Evolutionary conservation across 2,797 vertebrate genomes (phyloP).

Genomic region (Pangasius larnaudii): DNA sequence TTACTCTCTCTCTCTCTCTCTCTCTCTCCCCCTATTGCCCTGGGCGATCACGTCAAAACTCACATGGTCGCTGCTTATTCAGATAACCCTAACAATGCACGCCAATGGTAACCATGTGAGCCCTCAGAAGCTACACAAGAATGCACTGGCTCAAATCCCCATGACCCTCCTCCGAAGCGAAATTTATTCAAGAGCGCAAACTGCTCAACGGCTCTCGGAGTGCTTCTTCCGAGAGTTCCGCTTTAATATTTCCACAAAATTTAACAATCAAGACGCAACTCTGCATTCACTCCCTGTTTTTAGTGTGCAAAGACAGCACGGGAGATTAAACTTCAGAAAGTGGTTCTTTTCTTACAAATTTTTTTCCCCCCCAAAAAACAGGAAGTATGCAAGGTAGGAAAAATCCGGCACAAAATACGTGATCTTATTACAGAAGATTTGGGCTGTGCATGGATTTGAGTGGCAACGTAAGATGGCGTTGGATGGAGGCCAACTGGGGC

Average conservation of each 20-base stretch:
- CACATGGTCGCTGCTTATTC: constrained; percentile 93
- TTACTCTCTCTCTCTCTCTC: constrained; percentile 65
- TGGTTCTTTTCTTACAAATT: neutral
- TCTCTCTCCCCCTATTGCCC: constrained; percentile 74
- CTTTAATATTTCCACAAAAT: constrained; percentile 76
- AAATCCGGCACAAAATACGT: constrained; percentile 37
- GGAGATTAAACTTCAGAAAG: constrained; percentile 13
- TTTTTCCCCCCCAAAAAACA: neutral
- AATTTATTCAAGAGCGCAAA: constrained; percentile 94
- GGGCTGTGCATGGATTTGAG: constrained; percentile 44
- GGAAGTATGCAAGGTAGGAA: constrained; percentile 41
- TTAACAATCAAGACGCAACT: constrained; percentile 54
- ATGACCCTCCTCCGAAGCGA: constrained; percentile 80
- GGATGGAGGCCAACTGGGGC: constrained; percentile 66
- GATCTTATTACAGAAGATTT: constrained; percentile 54
- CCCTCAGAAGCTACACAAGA: constrained; percentile 95
- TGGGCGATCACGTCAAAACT: constrained; percentile 87
- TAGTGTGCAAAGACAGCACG: neutral
- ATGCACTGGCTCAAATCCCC: constrained; percentile 96
- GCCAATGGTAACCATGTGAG: constrained; percentile 97
- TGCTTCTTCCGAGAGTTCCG: constrained; percentile 75
- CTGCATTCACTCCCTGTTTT: neutral
- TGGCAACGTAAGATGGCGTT: constrained; percentile 62
- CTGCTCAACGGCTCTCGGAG: constrained; percentile 82
- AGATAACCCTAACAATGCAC: constrained; percentile 92